Percentiles rank a stretch among this genome's conserved stretches.
Evolutionary conservation across 2,113 vertebrate species (phyloP).

Genomic region (Upupa epops): DNA sequence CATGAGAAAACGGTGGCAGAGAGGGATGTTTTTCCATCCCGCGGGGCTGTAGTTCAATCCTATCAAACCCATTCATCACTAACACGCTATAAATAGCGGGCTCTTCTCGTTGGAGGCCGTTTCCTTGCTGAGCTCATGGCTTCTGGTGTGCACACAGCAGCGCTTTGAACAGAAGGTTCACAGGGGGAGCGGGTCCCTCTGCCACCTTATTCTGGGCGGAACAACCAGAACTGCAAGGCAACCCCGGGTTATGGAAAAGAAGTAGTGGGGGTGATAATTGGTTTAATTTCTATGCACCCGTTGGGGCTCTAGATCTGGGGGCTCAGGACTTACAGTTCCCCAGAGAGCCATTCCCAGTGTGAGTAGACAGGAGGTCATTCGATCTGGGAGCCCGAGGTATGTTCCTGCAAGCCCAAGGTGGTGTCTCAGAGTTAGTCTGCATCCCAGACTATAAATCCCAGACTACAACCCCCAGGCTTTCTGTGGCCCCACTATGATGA

Average conservation of each 20-base stretch:
- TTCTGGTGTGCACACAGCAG: not conserved
- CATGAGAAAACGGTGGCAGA: not conserved
- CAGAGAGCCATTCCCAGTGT: not conserved
- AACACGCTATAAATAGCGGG: not conserved
- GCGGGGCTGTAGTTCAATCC: not conserved
- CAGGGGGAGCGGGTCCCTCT: not conserved
- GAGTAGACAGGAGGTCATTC: not conserved
- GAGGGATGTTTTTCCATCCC: not conserved
- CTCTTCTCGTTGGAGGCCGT: not conserved
- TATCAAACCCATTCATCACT: not conserved
- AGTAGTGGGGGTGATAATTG: not conserved
- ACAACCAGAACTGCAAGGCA: not conserved
- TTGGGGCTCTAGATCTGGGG: not conserved
- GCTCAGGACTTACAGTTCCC: not conserved
- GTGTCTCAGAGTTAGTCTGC: not conserved
- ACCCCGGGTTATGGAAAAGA: not conserved
- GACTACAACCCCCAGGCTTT: not conserved
- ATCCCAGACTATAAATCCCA: not conserved
- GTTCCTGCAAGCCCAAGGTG: not conserved
- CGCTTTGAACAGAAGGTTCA: not conserved
- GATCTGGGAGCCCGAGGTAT: not conserved
- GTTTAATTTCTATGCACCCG: not conserved
- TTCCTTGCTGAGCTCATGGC: not conserved
- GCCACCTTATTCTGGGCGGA: not conserved
- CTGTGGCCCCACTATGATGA: fast-evolving